Evolutionary conservation across 2,888 invertebrate species (phyloP).

Genomic region (Megamerina dolium): DNA sequence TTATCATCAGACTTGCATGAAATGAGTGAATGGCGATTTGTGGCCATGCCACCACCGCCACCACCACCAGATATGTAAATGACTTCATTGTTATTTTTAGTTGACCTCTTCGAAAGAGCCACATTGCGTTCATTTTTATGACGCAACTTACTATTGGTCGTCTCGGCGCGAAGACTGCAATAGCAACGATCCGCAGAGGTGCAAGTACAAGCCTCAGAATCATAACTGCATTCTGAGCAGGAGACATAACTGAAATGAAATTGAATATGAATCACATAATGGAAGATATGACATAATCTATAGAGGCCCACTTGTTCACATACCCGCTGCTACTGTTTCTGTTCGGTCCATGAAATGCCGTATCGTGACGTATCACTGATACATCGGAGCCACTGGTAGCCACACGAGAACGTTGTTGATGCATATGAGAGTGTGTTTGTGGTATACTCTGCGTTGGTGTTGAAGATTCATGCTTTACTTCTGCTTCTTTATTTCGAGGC

Average conservation of each 20-base stretch:
- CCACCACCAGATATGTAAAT: conserved; percentile 2
- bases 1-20: conserved; percentile 54
- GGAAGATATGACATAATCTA: no score
- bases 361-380: conserved; percentile 57
- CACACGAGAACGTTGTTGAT: conserved; percentile 54
- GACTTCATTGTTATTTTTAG: conserved; percentile 7
- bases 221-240: conserved; percentile 81
- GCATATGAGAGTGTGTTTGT: conserved; percentile 28
- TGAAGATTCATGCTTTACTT: conserved; percentile 23
- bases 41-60: neutral
- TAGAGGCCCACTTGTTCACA: conserved; percentile 24
- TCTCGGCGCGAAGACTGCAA: conserved; percentile 56
- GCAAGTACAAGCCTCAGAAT: conserved; percentile 76
- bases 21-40: conserved; percentile 41
- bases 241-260: conserved; percentile 62
- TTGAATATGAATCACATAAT: no score
- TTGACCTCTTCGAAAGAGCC: conserved; percentile 18
- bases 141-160: conserved; percentile 29
- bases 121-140: conserved; percentile 35
- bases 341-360: conserved; percentile 55
- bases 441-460: conserved; percentile 29
- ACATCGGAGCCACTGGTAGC: conserved; percentile 60
- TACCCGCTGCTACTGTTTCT: conserved; percentile 60
- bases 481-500: conserved; percentile 36
- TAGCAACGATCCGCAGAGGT: conserved; percentile 76